These are phyloP conservation scores for Gracilinanus agilis DNA, from an alignment of 2,113 vertebrate species.

Conservation along the genomic window DNA sequence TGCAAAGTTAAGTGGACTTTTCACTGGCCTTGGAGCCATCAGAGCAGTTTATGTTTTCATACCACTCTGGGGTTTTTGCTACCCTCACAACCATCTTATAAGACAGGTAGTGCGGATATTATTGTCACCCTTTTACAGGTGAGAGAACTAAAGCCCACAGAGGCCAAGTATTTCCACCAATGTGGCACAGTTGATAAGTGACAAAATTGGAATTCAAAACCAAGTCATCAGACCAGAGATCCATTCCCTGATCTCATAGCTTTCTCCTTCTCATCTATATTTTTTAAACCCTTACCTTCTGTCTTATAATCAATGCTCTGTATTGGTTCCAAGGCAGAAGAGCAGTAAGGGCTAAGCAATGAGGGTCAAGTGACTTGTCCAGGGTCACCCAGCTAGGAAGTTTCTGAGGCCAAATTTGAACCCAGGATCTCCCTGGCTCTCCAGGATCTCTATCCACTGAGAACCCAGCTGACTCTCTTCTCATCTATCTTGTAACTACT, in stretches of 20 bases:
- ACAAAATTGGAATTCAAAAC: not conserved
- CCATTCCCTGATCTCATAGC: not conserved
- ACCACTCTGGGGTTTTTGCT: not conserved
- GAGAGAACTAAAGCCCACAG: not conserved
- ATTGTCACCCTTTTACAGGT: not conserved
- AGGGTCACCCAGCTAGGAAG: no score
- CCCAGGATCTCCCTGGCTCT: no score
- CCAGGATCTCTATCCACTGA: no score
- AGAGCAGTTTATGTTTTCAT: not conserved
- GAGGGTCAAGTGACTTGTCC: no score
- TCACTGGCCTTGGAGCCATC: not conserved
- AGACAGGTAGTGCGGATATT: not conserved
- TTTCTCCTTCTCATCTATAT: not conserved
- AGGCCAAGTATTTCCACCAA: not conserved
- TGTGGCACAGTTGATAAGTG: not conserved
- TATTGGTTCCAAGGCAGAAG: no score
- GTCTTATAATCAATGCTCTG: no score
- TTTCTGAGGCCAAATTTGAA: no score
- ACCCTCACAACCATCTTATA: not conserved
- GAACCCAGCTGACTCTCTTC: not conserved
- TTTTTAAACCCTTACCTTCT: no score
- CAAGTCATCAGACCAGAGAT: not conserved
- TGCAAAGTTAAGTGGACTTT: not conserved
- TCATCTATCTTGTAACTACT: not conserved
- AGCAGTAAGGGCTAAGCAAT: no score